A percentile compares a stretch with the other conserved stretches of the same genome.
Conservation (phyloP, 2,888 invertebrate genomes). For the Leptinotarsa haldemani region DNA sequence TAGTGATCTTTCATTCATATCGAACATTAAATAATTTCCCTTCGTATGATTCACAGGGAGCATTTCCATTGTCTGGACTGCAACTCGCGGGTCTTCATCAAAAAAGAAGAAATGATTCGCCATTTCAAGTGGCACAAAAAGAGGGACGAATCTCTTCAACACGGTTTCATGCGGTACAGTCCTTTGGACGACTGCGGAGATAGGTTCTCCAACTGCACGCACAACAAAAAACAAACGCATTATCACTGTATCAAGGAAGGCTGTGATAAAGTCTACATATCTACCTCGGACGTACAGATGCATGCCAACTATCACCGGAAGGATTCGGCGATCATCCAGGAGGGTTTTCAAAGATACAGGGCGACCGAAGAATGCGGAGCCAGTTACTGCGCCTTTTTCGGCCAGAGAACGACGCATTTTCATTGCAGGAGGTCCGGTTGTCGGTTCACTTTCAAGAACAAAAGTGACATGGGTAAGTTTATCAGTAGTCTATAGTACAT, state of each 20-base stretch:
- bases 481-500: neutral
- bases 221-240: slow-evolving; percentile 94
- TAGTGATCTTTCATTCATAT: no score
- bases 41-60: slow-evolving; percentile 71
- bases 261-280: slow-evolving; percentile 92
- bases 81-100: slow-evolving; percentile 86
- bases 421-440: slow-evolving; percentile 93
- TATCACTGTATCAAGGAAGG: slow-evolving; percentile 97
- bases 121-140: slow-evolving; percentile 99
- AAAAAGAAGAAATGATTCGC: slow-evolving; percentile 98
- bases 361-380: slow-evolving; percentile 97
- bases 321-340: slow-evolving; percentile 96
- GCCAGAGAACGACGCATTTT: slow-evolving; percentile 96
- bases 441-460: slow-evolving; percentile 97
- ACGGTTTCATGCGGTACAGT: slow-evolving; percentile 90
- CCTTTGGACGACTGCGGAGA: slow-evolving; percentile 95
- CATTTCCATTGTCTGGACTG: slow-evolving; percentile 94
- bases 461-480: slow-evolving; percentile 96
- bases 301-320: slow-evolving; percentile 99
- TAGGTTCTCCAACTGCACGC: slow-evolving; percentile 77
- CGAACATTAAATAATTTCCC: neutral
- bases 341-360: slow-evolving; percentile 96
- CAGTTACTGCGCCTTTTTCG: slow-evolving; percentile 90
- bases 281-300: slow-evolving; percentile 99
- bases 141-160: slow-evolving; percentile 94